Evolutionary conservation across 2,113 vertebrate genomes (phyloP).

Genomic region (Microtus pennsylvanicus): DNA sequence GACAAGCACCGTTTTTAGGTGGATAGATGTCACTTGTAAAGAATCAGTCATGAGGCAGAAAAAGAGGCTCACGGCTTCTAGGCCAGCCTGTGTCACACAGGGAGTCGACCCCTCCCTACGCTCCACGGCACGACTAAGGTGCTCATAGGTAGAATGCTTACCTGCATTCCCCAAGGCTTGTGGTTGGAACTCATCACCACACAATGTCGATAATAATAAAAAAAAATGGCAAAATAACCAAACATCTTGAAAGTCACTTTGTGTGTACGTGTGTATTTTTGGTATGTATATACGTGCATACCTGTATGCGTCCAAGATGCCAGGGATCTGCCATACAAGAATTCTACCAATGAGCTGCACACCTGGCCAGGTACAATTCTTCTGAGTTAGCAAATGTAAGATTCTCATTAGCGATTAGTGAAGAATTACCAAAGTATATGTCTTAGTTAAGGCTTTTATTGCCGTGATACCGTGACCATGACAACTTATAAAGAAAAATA

Average conservation of each 20-base stretch:
- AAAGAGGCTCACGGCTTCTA: background rate
- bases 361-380: background rate
- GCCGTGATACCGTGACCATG: background rate
- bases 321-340: no score
- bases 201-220: background rate
- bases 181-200: no score
- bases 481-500: background rate
- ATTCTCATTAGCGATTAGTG: background rate
- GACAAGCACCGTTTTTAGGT: background rate
- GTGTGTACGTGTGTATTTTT: background rate
- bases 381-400: slow-evolving; percentile 14
- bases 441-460: background rate
- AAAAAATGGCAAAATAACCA: background rate
- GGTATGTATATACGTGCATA: no score
- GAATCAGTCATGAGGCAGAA: background rate
- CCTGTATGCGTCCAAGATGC: background rate
- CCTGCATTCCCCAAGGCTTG: background rate
- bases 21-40: background rate
- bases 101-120: background rate
- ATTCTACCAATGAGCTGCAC: background rate
- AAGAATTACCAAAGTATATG: background rate
- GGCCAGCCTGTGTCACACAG: background rate
- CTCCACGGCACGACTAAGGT: background rate
- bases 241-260: background rate
- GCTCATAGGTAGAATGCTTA: background rate